Base-by-base conservation (phyloP, 2,888 invertebrate species). In the Archaeoteleia sp. region DNA sequence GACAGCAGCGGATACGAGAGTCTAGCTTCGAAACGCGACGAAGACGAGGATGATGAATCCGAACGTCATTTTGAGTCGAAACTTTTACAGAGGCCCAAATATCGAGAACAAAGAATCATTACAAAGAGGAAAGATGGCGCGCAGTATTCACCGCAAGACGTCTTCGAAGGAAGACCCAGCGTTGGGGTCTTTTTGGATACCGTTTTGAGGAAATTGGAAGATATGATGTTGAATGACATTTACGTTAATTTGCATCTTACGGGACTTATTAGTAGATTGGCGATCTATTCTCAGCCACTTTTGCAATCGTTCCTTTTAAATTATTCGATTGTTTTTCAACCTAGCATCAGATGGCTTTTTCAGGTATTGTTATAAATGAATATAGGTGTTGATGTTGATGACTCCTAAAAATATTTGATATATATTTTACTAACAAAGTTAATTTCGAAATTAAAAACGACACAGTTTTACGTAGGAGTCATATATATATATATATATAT, bases 201-300 rank as follows among this genome's bases (percentile, higher is more conserved):
- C 62, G 86, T 97, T 49, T 88, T 97, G 76, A 90, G 90, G 73
- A 95, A 95, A 84, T 86, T 96, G 34, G 95, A 95, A 79, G 90
- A 91, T 48, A 92, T 97, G 88, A 89, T 95, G 68, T 91, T 92
- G 72, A 95, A 96, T 76, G 93, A 94, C 35, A 87, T 97, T 62
- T 91, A 93, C 73, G 91, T 94, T 12, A 96, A 97, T 87, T 89
- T 96, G 65, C 92, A 95, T 76, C 88, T 97, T 70, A 97, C 96
- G 2, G 94, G 95, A 2, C 88, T 97, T 17, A 89, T 98, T 39
- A 92, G 95, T 23, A 91, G 94, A 72, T 88, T 98, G 71, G 93
- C 96, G 2, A 90, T 94, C 61, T 94, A 95, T 85, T 95, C 97
- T 0, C 93, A 97, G 74, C 95, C 97, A 3, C 87, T 98, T 51